A percentile compares a stretch with the other conserved stretches of the same genome.
Evolutionary conservation across 1,140 invertebrate species (phyloP).

Genomic region (Brachionus sp.): DNA sequence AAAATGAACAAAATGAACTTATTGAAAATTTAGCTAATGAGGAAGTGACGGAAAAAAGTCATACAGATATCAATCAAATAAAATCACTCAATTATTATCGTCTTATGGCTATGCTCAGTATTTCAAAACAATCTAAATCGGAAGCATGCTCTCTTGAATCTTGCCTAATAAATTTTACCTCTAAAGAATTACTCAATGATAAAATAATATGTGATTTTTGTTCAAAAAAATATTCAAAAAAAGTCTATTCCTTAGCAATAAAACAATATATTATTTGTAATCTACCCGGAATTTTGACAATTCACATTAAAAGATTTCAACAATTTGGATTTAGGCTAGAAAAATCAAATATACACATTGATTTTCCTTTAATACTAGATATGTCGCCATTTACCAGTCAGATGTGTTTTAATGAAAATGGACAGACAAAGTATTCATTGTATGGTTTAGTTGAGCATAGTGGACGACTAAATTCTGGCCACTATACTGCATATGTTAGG

Average conservation of each 20-base stretch:
- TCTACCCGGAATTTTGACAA: slow-evolving; percentile 84
- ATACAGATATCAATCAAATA: not conserved
- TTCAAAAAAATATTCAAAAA: slow-evolving; percentile 61
- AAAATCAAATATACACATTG: slow-evolving; percentile 80
- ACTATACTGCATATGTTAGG: slow-evolving; percentile 86
- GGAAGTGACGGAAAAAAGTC: not conserved
- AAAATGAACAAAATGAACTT: slow-evolving; percentile 41
- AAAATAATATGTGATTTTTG: slow-evolving; percentile 86
- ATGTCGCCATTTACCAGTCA: slow-evolving; percentile 83
- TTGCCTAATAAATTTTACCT: slow-evolving; percentile 85
- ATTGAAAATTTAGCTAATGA: slow-evolving; percentile 48
- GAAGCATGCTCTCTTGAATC: slow-evolving; percentile 66
- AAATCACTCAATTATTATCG: not conserved
- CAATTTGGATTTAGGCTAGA: slow-evolving; percentile 63
- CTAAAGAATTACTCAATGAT: slow-evolving; percentile 80
- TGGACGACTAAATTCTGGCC: slow-evolving; percentile 81
- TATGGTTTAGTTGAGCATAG: slow-evolving; percentile 92
- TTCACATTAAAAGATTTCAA: slow-evolving; percentile 82
- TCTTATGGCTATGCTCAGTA: not conserved
- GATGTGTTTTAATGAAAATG: slow-evolving; percentile 64
- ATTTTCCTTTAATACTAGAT: slow-evolving; percentile 80
- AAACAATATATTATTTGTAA: slow-evolving; percentile 84
- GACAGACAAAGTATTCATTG: slow-evolving; percentile 75
- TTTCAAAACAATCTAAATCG: not conserved
- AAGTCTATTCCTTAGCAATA: slow-evolving; percentile 79